Evolutionary conservation across 1,140 invertebrate species (phyloP), one percentile per base, ranked within the genome.

Genomic region (Trypoxylus dichotomus): DNA sequence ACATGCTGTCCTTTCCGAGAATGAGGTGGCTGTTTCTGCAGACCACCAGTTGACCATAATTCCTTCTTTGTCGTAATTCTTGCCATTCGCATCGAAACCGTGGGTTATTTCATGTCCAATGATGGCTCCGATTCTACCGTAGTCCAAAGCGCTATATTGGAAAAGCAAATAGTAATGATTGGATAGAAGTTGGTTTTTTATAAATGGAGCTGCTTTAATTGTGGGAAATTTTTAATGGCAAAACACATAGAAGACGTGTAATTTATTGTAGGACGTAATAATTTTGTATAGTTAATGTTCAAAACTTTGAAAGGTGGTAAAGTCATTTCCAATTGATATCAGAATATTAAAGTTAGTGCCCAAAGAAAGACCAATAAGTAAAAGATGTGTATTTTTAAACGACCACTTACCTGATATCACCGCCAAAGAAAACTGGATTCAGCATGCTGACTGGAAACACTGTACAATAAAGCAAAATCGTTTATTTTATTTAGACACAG

Each of bases 81-180:
- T 83, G 82, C 89, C 89, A 68, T 80, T 78, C 72, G 83, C 85
- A 76, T 92, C 90, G 79, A 91, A 91, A n/a, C 88, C 88, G 78
- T 91, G 91, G 0, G 90, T 90, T 29, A 92, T 87, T 83, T 92
- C 89, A 76, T 91, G 91, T 2, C 90, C 90, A 19, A 92, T 87
- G 13, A 91, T 83, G 3, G 87, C 86, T n/a, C 90, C 91, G 42
- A 90, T 84, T 41, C 86, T 86, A 21, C 88, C 89, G 78, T 90
- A 91, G 80, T 90, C 85, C 63, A 85, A 42, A 24, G 83, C 60
- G 58, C 82, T 84, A 42, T n/a, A 76, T 37, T 37, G 32, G 32
- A 37, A 8, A 8, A 37, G 10, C 10, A 37, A 37, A 37, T 37
- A 8, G 2, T 32, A 3, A 3, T 32, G 29, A 32, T 32, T 3